Base-by-base conservation (phyloP, 2,113 vertebrate species). In the Hippoglossus stenolepis region DNA sequence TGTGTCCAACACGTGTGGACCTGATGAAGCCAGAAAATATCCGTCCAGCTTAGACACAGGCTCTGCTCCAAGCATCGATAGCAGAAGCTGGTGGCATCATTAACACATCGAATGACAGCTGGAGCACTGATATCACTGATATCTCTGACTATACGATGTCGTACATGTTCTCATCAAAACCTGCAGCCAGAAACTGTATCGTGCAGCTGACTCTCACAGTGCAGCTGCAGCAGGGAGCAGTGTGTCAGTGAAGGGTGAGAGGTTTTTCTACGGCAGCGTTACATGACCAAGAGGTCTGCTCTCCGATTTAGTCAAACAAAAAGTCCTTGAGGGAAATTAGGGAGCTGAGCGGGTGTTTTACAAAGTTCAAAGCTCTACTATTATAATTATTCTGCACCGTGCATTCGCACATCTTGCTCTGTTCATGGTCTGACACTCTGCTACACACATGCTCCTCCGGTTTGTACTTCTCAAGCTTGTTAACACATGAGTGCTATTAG, bases 51-150 rank as follows among this genome's bases (percentile, higher is more conserved):
- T 64, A 79, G 78, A 68, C 47, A 13, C 38, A 1, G 53, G 40
- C 79, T 82, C 23, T 26, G 64, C 65, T 70, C 83, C 75, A 80
- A 83, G 65, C 59, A 70, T 77, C 11, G n/a, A 75, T 80, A 66
- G 72, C 21, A 77, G 66, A 72, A 61, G 70, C 72, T 18, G 13
- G 13, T 58, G 77, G 61, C 75, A 35, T 87, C 79, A 63, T 79
- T 73, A 75, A 79, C 75, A 75, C 69, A 31, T 45, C 3, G 6
- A 65, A 71, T 49, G 66, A 62, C 28, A 79, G 54, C 70, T 17
- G 43, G 6, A 28, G 53, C 17, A 38, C 49, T 71, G 40, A 54
- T 58, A 21, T 57, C 35, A 11, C 18, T 23, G 49, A 51, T 20
- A 40, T 17, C 62, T 2, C 45, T 17, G 45, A 35, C 53, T 64